Evolutionary conservation across 2,888 invertebrate genomes (phyloP).

Genomic region (Bibio marci): DNA sequence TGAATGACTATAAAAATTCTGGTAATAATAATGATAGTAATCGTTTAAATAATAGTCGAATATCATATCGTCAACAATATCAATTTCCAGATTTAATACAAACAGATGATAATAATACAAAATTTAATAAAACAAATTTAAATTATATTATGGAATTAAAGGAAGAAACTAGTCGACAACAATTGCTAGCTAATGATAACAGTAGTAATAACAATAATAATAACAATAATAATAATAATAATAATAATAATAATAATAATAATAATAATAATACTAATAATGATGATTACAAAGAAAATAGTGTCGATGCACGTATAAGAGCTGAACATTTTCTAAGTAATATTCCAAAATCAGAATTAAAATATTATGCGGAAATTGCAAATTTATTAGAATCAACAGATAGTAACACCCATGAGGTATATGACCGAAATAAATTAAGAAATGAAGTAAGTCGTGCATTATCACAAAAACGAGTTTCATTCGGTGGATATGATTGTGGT

Average conservation of each 20-base stretch:
- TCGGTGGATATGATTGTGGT: constrained; percentile 18
- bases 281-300: constrained; percentile 13
- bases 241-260: too few relatives aligned
- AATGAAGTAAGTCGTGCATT: constrained; percentile 29
- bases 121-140: constrained; percentile 8
- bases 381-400: constrained; percentile 25
- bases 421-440: constrained; percentile 28
- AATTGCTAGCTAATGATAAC: neutral
- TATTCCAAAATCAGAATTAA: constrained; percentile 27
- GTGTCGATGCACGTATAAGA: constrained; percentile 24
- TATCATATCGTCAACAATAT: constrained; percentile 7
- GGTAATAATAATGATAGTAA: neutral
- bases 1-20: constrained; percentile 13
- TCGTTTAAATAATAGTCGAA: constrained; percentile 1
- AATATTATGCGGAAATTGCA: constrained; percentile 30
- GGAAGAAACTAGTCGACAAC: constrained; percentile 3
- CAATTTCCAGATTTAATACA: constrained; percentile 1
- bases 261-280: too few relatives aligned
- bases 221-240: too few relatives aligned
- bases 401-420: constrained; percentile 18
- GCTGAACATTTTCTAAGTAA: constrained; percentile 27
- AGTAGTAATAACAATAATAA: neutral
- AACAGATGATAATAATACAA: constrained; percentile 8
- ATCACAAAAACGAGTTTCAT: constrained; percentile 29
- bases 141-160: constrained; percentile 5